Conservation (phyloP, 1,140 invertebrate genomes). For the Drosophila ficusphila region DNA sequence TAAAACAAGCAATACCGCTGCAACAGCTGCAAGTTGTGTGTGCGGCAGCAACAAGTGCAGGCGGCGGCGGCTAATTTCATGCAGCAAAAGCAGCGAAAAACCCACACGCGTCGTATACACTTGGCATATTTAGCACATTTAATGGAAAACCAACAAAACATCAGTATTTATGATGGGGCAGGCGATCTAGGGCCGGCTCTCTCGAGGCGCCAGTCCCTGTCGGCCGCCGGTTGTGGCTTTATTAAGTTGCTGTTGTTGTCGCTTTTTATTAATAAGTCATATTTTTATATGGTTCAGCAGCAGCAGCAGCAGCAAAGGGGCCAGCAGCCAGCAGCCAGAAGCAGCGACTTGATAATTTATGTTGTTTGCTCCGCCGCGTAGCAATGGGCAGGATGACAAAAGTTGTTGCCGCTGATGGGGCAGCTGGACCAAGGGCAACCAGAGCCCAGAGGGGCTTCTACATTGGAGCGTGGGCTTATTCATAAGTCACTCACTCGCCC, state of each 20-base stretch:
- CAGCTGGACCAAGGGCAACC: slow-evolving; percentile 38
- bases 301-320: slow-evolving; percentile 19
- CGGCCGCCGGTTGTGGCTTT: slow-evolving; percentile 70
- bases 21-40: slow-evolving; percentile 34
- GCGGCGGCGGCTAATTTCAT: slow-evolving; percentile 40
- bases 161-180: slow-evolving; percentile 71
- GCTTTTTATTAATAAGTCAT: slow-evolving; percentile 81
- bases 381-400: slow-evolving; percentile 49
- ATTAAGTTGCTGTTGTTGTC: slow-evolving; percentile 77
- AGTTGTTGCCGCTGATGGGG: slow-evolving; percentile 31
- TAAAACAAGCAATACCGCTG: slow-evolving; percentile 14
- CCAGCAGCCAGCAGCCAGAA: no score
- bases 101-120: slow-evolving; percentile 76
- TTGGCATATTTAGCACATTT: slow-evolving; percentile 82
- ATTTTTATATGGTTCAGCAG: slow-evolving; percentile 68
- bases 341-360: slow-evolving; percentile 67
- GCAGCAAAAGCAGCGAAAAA: slow-evolving; percentile 44
- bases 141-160: slow-evolving; percentile 81
- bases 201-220: slow-evolving; percentile 38
- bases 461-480: slow-evolving; percentile 44
- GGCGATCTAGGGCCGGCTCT: slow-evolving; percentile 26
- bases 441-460: slow-evolving; percentile 33
- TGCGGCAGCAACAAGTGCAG: slow-evolving; percentile 45
- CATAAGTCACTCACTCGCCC: slow-evolving; percentile 54
- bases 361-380: slow-evolving; percentile 58